These are phyloP conservation scores for Caenorhabditis angaria DNA, from an alignment of 2,888 invertebrate species.

Conservation along the genomic window DNA sequence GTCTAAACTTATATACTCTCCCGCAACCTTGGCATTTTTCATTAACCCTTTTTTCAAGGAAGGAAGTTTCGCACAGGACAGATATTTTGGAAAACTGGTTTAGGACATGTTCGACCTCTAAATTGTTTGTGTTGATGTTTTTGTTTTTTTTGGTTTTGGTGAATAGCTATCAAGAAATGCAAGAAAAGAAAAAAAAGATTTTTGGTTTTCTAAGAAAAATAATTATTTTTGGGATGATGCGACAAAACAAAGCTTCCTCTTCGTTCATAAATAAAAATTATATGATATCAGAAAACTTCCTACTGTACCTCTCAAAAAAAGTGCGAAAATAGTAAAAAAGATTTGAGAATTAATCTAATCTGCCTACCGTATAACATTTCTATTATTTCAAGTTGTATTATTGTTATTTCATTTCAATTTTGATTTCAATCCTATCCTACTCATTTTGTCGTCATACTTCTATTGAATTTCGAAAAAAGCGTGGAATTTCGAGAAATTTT, in stretches of 20 bases:
- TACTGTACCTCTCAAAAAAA: no score
- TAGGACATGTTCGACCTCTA: neutral
- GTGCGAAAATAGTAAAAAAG: no score
- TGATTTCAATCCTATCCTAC: neutral
- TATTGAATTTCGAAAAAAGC: neutral
- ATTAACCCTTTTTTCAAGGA: neutral
- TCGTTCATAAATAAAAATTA: no score
- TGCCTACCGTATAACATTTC: neutral
- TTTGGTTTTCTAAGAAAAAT: no score
- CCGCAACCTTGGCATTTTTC: neutral
- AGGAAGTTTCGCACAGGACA: conserved; percentile 8
- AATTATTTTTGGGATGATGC: no score
- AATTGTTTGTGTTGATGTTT: neutral
- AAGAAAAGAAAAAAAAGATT: no score
- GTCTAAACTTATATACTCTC: neutral
- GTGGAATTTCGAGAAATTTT: neutral
- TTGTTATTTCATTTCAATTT: no score
- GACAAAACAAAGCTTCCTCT: no score
- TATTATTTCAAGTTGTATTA: no score
- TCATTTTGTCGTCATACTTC: neutral
- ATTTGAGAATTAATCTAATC: neutral
- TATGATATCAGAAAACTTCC: no score
- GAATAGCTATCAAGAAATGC: neutral
- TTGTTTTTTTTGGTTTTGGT: neutral
- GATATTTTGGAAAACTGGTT: neutral